A percentile compares a stretch with the other conserved stretches of the same genome.
Conservation (phyloP, 2,888 invertebrate species). For the Suillia variegata region DNA sequence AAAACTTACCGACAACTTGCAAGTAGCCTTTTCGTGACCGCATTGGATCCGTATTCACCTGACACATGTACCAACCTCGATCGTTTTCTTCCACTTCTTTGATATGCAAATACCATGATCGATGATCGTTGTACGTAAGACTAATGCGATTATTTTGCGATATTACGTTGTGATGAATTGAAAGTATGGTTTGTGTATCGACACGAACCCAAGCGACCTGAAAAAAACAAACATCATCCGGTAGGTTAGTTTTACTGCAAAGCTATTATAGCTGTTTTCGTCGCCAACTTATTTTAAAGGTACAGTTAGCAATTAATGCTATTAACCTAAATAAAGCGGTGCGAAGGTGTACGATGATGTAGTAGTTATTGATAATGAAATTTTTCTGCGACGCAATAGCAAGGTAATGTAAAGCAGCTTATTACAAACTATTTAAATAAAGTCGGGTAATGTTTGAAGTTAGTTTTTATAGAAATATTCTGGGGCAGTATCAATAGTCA, state of each 20-base stretch:
- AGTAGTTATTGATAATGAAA: too few species aligned
- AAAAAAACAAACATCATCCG: neutral
- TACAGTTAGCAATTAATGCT: too few species aligned
- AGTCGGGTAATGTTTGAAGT: too few species aligned
- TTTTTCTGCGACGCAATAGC: too few species aligned
- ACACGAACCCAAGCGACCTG: constrained; percentile 93
- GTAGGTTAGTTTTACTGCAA: neutral
- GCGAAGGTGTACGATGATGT: too few species aligned
- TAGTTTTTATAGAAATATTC: too few species aligned
- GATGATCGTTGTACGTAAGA: constrained; percentile 85
- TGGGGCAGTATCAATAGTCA: too few species aligned
- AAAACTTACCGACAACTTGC: constrained; percentile 85
- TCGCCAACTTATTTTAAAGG: too few species aligned
- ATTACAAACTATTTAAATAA: too few species aligned
- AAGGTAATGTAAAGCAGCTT: too few species aligned
- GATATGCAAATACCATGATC: constrained; percentile 90
- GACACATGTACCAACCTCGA: constrained; percentile 92
- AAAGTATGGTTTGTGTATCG: constrained; percentile 89
- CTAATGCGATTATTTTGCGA: constrained; percentile 89
- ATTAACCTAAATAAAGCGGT: too few species aligned
- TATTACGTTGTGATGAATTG: constrained; percentile 90
- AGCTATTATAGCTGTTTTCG: too few species aligned
- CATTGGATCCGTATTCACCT: constrained; percentile 95
- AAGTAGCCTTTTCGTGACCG: constrained; percentile 85
- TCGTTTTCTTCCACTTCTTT: constrained; percentile 86